Evolutionary conservation across 2,113 vertebrate genomes (phyloP).

Genomic region (Lontra canadensis): DNA sequence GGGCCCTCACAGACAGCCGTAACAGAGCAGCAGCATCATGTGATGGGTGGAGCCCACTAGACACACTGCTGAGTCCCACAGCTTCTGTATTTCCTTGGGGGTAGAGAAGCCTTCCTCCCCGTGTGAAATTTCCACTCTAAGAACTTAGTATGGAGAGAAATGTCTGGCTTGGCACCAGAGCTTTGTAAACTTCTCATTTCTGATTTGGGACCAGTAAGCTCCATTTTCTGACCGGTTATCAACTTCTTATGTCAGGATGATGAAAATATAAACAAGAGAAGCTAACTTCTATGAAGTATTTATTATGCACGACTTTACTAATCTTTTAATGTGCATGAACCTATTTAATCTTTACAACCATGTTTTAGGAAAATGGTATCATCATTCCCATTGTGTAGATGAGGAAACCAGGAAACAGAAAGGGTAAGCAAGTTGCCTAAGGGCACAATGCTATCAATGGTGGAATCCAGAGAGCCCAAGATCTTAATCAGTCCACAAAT

Average conservation of each 20-base stretch:
- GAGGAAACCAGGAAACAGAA: not conserved
- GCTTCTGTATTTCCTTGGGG: not conserved
- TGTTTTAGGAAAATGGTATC: not conserved
- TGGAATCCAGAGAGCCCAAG: not conserved
- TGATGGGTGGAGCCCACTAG: not conserved
- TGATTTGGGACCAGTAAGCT: not conserved
- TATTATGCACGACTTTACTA: not conserved
- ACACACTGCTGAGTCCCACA: not conserved
- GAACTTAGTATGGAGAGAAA: not conserved
- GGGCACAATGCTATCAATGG: not conserved
- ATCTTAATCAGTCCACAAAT: not conserved
- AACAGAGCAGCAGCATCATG: not conserved
- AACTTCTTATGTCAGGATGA: not conserved
- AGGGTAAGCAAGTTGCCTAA: not conserved
- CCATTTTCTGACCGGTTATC: not conserved
- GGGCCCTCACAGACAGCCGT: not conserved
- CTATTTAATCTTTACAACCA: conserved; percentile 1
- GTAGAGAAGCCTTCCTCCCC: not conserved
- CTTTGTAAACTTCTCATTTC: not conserved
- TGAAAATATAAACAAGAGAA: not conserved
- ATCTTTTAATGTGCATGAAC: not conserved
- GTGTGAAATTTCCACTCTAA: not conserved
- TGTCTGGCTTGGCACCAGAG: not conserved
- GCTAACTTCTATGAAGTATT: not conserved
- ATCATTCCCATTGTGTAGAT: not conserved